Base-by-base conservation (phyloP, 2,797 vertebrate genomes). In the Sciurus vulgaris region DNA sequence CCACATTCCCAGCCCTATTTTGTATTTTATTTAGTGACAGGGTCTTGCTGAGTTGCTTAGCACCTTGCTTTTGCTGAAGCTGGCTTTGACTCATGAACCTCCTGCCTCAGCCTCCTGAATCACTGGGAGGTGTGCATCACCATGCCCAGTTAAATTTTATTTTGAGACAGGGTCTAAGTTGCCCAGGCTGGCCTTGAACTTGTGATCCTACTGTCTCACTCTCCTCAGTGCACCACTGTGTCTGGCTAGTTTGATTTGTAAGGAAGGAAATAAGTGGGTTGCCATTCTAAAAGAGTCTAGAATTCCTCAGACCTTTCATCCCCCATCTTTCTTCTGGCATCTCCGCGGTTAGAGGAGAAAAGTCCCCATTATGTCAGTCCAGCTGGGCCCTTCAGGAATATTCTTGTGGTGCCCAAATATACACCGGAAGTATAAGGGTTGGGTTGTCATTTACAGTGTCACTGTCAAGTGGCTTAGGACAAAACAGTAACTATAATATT, bases 401-500 rank as follows among this genome's bases (percentile, higher is more conserved):
- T 61, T 84, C n/a, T 96, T 65, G 82, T 7, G 76, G 96, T 67
- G 59, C 49, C 33, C 82, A 72, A 86, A 95, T 20, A 63, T 54
- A 95, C 63, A 92, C 76, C 69, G 87, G 82, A 91, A 67, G 81
- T 61, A 47, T 28, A 33, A 90, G 70, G 84, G 70, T 54, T 81
- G 78, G 96, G 91, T 30, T 98, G 96, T 97, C 97, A 95, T 96
- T 98, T 97, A 98, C 94, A 98, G 97, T 96, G 96, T 94, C 95
- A 92, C 96, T 92, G 94, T 28, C 95, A 97, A 96, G 85, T 92
- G 47, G 82, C 94, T 97, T 85, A 77, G 79, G 72, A 98, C 44
- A 97, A 96, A 98, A 86, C 47, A 83, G 77, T 95, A 93, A 91
- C 26, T 89, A 88, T 3, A 51, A 76, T 91, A 79, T 90, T 91